Evolutionary conservation across 2,113 vertebrate species (phyloP).

Genomic region (Okapia johnstoni): DNA sequence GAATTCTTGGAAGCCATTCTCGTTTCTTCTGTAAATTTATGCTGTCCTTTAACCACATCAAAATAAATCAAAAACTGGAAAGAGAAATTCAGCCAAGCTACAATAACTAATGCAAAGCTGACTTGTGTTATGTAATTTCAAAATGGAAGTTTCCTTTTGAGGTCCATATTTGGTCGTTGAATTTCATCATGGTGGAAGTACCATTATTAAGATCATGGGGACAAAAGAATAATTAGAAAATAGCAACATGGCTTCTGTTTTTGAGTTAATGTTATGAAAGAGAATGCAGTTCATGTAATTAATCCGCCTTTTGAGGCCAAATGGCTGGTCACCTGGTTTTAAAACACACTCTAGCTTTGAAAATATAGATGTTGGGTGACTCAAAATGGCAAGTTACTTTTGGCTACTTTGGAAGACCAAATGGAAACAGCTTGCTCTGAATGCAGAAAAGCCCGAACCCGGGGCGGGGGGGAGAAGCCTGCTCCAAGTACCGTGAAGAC

Average conservation of each 20-base stretch:
- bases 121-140: slow-evolving; percentile 65
- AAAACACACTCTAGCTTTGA: slow-evolving; percentile 24
- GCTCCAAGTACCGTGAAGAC: neutral
- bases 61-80: slow-evolving; percentile 74
- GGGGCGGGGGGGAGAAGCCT: neutral
- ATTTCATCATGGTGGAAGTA: slow-evolving; percentile 15
- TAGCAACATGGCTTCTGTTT: neutral
- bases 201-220: neutral
- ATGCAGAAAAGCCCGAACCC: slow-evolving; percentile 3
- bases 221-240: slow-evolving; percentile 39
- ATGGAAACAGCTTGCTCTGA: slow-evolving; percentile 24
- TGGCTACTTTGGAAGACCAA: slow-evolving; percentile 53
- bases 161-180: slow-evolving; percentile 42
- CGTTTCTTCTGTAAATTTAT: slow-evolving; percentile 66
- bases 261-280: neutral
- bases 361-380: slow-evolving; percentile 41
- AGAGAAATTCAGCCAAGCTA: slow-evolving; percentile 73
- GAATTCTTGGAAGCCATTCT: slow-evolving; percentile 75
- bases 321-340: slow-evolving; percentile 47
- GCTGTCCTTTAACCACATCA: slow-evolving; percentile 69
- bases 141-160: slow-evolving; percentile 57
- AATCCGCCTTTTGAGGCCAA: slow-evolving; percentile 4
- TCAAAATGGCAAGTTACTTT: slow-evolving; percentile 55
- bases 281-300: neutral
- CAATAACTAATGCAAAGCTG: slow-evolving; percentile 70